Conservation (phyloP, 2,797 vertebrate genomes). For the Amblyraja radiata region DNA sequence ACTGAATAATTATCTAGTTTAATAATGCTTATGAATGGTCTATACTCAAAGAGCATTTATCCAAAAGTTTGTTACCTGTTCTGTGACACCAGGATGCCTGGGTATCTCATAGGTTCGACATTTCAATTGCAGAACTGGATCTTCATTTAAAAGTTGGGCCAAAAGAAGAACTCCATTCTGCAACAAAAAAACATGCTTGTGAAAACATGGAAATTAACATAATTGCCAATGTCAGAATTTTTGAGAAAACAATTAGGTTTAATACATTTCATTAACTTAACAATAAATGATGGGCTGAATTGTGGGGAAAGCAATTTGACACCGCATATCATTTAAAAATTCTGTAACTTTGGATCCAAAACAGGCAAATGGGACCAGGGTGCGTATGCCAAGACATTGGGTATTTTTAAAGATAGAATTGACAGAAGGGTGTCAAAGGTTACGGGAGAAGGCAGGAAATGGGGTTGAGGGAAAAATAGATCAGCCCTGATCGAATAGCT, state of each 20-base stretch:
- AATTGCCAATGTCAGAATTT: not conserved
- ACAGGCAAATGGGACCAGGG: too few species aligned
- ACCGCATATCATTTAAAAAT: not conserved
- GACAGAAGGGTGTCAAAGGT: too few species aligned
- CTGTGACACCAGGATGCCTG: conserved; percentile 84
- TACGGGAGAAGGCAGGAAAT: too few species aligned
- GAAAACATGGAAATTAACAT: not conserved
- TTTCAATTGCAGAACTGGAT: conserved; percentile 82
- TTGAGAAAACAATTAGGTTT: not conserved
- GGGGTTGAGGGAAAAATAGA: too few species aligned
- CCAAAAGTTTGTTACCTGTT: conserved; percentile 72
- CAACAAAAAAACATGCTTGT: conserved; percentile 41
- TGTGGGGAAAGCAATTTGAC: not conserved
- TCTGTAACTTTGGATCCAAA: not conserved
- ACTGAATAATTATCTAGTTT: not conserved
- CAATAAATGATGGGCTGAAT: not conserved
- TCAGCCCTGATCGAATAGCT: too few species aligned
- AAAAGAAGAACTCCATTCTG: conserved; percentile 88
- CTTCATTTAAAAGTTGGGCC: conserved; percentile 88
- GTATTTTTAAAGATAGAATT: too few species aligned
- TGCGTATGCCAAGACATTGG: too few species aligned
- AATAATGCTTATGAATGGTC: too few species aligned
- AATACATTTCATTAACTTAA: not conserved
- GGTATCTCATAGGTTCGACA: conserved; percentile 96
- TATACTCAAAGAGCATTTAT: not conserved